phyloP scores from a whole-genome alignment of 2,797 vertebrate genomes.

The Graptemys geographica region DNA sequence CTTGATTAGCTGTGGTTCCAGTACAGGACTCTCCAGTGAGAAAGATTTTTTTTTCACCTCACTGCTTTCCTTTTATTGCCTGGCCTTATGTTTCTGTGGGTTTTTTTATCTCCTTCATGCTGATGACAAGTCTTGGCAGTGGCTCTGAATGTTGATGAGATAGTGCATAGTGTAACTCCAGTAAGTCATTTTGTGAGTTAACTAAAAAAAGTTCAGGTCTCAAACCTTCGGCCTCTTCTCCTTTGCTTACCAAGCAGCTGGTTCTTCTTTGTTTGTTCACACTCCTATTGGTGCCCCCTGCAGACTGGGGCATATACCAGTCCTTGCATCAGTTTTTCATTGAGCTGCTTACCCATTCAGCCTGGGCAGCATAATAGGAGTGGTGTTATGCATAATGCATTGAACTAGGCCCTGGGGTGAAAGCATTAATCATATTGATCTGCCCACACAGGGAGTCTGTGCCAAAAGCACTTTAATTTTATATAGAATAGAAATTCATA shows the following conservation, averaged over 20 bases:
- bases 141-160: conserved; percentile 4
- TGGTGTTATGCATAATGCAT: not conserved
- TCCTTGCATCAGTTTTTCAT: not conserved
- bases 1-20: not conserved
- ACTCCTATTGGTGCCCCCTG: fast-evolving
- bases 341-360: not conserved
- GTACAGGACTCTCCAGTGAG: not conserved
- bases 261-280: not conserved
- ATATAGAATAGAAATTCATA: not conserved
- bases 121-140: conserved; percentile 15
- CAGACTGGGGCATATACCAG: fast-evolving
- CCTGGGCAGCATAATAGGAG: not conserved
- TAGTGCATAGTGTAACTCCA: not conserved
- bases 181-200: not conserved
- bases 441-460: fast-evolving
- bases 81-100: conserved; percentile 60
- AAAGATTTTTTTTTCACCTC: conserved; percentile 64
- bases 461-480: not conserved
- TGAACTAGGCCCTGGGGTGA: not conserved
- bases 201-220: conserved; percentile 17
- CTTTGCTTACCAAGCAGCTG: not conserved
- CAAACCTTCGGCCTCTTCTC: not conserved
- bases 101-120: conserved; percentile 53
- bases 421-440: not conserved
- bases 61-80: conserved; percentile 66